A percentile compares a stretch with the other conserved stretches of the same genome.
phyloP scores from a whole-genome alignment of 2,113 vertebrate species.

The Stercorarius parasiticus region DNA sequence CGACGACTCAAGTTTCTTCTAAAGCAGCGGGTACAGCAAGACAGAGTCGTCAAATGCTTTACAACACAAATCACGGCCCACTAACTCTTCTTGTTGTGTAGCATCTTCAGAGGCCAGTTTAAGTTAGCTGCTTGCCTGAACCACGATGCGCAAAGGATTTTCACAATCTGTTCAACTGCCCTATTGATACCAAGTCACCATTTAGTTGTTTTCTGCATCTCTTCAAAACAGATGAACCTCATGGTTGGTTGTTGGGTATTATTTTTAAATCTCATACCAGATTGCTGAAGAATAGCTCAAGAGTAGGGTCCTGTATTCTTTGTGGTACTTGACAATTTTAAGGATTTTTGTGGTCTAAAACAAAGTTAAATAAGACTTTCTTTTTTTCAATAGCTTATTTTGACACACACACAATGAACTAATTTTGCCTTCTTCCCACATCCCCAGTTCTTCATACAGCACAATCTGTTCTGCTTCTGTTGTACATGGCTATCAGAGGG shows the following conservation, averaged over 20 bases:
- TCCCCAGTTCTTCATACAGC: background rate
- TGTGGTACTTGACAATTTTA: background rate
- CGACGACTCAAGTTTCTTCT: background rate
- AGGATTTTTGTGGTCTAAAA: background rate
- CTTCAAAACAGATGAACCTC: background rate
- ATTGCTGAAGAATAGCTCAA: background rate
- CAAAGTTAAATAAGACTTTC: background rate
- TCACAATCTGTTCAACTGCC: background rate
- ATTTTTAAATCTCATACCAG: background rate
- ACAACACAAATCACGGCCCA: background rate
- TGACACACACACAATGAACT: slow-evolving; percentile 1
- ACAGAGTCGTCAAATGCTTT: background rate
- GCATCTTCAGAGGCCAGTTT: background rate
- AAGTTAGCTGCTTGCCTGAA: background rate
- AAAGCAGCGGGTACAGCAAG: background rate
- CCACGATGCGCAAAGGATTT: background rate
- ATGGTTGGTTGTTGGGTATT: background rate
- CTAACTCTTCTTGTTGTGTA: background rate
- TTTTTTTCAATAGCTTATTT: background rate
- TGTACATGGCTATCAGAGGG: background rate
- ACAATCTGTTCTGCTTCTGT: slow-evolving; percentile 42
- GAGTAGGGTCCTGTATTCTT: background rate
- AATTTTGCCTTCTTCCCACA: slow-evolving; percentile 30
- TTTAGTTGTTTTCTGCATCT: background rate
- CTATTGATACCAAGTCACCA: background rate